These are phyloP conservation scores for Pelmatolapia mariae DNA, from an alignment of 2,113 vertebrate species.

Conservation along the genomic window DNA sequence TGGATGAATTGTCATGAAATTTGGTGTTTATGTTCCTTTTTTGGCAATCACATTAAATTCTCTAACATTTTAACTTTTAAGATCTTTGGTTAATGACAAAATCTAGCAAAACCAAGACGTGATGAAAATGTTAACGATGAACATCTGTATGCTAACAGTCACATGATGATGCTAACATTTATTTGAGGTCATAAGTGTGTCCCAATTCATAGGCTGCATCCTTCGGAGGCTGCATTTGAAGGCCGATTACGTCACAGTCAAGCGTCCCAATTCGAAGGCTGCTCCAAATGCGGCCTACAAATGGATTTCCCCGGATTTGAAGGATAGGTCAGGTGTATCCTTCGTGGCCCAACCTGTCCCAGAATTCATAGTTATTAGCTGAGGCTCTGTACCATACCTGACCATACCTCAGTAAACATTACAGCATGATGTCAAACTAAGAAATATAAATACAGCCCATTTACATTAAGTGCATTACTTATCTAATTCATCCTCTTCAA, in stretches of 20 bases:
- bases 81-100: not conserved
- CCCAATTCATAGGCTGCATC: not conserved
- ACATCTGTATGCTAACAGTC: not conserved
- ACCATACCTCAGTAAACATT: not conserved
- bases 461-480: not conserved
- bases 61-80: not conserved
- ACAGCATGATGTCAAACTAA: not conserved
- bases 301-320: not conserved
- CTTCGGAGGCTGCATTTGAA: not conserved
- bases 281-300: not conserved
- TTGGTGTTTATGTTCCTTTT: not conserved
- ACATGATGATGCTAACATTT: not conserved
- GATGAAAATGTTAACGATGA: not conserved
- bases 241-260: fast-evolving
- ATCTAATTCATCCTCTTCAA: not conserved
- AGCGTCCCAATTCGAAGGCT: not conserved
- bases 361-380: not conserved
- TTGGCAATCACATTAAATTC: not conserved
- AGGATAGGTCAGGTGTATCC: not conserved
- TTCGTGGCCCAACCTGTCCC: not conserved
- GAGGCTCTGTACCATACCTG: not conserved
- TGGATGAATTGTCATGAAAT: not conserved
- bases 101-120: not conserved
- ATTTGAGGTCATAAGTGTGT: not conserved
- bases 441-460: not conserved